These are phyloP conservation scores for Danio tinwini DNA, from an alignment of 2,797 vertebrate species.

Conservation along the genomic window DNA sequence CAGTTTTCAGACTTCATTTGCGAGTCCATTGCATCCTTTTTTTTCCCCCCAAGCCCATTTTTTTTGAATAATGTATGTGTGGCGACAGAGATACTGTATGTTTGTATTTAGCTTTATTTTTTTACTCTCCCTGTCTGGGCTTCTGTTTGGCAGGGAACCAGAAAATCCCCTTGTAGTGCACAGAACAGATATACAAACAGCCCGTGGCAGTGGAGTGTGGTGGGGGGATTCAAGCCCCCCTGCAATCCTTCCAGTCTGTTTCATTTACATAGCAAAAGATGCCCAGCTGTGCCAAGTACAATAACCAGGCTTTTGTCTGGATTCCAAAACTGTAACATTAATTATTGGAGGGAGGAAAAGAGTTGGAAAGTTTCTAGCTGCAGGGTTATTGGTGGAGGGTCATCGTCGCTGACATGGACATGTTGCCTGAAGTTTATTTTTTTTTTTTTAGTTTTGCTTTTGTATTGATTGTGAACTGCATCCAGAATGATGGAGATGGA, in stretches of 20 bases:
- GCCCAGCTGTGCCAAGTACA: slow-evolving; percentile 55
- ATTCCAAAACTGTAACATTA: slow-evolving; percentile 46
- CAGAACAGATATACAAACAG: slow-evolving; percentile 71
- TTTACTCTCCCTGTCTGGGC: not conserved
- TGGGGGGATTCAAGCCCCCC: slow-evolving; percentile 47
- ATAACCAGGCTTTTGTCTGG: slow-evolving; percentile 55
- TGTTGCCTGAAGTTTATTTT: not conserved
- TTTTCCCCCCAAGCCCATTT: not conserved
- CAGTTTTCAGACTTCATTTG: not conserved
- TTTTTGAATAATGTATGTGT: slow-evolving; percentile 36
- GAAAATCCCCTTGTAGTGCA: slow-evolving; percentile 59
- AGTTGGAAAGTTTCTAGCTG: slow-evolving; percentile 12
- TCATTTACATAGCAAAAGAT: slow-evolving; percentile 71
- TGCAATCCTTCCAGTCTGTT: slow-evolving; percentile 57
- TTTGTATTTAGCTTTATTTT: slow-evolving; percentile 50
- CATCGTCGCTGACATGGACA: not conserved
- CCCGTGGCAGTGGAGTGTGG: slow-evolving; percentile 67
- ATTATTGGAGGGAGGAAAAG: slow-evolving; percentile 17
- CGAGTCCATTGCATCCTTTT: not conserved
- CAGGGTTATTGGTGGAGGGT: not conserved
- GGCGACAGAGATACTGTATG: slow-evolving; percentile 36
- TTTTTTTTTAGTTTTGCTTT: no score
- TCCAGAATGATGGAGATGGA: not conserved
- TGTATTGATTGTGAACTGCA: not conserved
- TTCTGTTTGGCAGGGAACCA: slow-evolving; percentile 53